A percentile compares a stretch with the other conserved stretches of the same genome.
These are phyloP conservation scores for Camelus bactrianus DNA, from an alignment of 2,113 vertebrate genomes.

Conservation along the genomic window DNA sequence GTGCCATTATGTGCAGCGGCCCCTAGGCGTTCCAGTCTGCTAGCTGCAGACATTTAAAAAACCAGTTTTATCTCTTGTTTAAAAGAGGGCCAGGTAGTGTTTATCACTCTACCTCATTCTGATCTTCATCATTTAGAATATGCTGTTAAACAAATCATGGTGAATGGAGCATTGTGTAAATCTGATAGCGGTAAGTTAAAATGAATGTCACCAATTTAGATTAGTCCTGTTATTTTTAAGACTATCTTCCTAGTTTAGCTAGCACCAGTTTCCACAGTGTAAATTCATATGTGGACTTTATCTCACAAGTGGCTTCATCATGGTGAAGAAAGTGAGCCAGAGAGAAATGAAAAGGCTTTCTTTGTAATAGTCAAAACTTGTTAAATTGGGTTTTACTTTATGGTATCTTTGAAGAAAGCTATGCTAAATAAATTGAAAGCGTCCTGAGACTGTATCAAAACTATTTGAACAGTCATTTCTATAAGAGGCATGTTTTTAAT, in stretches of 20 bases:
- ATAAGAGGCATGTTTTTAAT: background rate
- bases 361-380: background rate
- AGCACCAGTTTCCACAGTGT: background rate
- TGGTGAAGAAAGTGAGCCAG: conserved; percentile 1
- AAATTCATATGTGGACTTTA: background rate
- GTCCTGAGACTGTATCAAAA: background rate
- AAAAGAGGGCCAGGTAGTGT: background rate
- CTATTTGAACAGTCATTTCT: background rate
- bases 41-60: background rate
- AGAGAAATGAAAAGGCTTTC: conserved; percentile 41
- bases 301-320: background rate
- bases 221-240: background rate
- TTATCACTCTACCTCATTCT: background rate
- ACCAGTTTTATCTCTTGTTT: background rate
- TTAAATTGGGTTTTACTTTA: conserved; percentile 36
- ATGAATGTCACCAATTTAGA: background rate
- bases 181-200: background rate
- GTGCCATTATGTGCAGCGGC: background rate
- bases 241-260: background rate
- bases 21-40: background rate
- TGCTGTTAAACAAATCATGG: background rate
- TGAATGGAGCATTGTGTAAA: background rate
- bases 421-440: conserved; percentile 21
- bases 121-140: background rate
- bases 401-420: background rate